Base-by-base conservation (phyloP, 64 coral and sea anemone species). In the Montipora sp. region DNA sequence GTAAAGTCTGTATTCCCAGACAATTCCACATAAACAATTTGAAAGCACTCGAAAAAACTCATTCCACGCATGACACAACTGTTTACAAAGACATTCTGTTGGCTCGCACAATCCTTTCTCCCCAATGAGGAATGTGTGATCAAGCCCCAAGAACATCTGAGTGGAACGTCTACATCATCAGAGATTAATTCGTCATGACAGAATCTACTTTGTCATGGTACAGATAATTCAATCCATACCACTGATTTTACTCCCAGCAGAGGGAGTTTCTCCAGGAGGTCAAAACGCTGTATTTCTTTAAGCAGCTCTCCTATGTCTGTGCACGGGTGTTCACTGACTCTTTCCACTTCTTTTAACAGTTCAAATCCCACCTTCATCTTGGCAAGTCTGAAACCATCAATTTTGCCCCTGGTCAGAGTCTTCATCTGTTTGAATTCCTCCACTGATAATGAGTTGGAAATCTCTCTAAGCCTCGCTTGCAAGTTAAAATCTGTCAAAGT, bases 281-380 rank as follows among this genome's bases (percentile, higher is more conserved):
- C 80, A 83, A 65, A 68, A 7, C 80, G 80, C 13, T 67, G 24
- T 19, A 83, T 83, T 83, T 59, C 59, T 67, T 8, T 5, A 44
- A 83, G 80, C 6, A 83, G 80, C 13, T 83, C 2, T 44, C 12
- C 60, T 8, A 83, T 61, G 46, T 47, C 65, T 24, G 58, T 19
- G 5, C 10, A 67, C 5, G 80, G 60, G n/a, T 65, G 47, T n/a
- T 20, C 14, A 3, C 80, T 59, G 19, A 8, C 59, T 4, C 24
- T 27, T 47, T 83, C 80, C 4, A 83, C 5, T 83, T 83, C 80
- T 67, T 83, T 59, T 47, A 83, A 83, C 59, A 83, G 59, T 61
- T 83, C 59, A n/a, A 67, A 83, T 16, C 20, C 80, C 22, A 66
- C 80, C n/a, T 4, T 83, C 1, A 68, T 67, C 27, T 36, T 61